Percentiles rank a stretch among this genome's conserved stretches.
Evolutionary conservation across 2,113 vertebrate genomes (phyloP).

Genomic region (Lophius piscatorius): DNA sequence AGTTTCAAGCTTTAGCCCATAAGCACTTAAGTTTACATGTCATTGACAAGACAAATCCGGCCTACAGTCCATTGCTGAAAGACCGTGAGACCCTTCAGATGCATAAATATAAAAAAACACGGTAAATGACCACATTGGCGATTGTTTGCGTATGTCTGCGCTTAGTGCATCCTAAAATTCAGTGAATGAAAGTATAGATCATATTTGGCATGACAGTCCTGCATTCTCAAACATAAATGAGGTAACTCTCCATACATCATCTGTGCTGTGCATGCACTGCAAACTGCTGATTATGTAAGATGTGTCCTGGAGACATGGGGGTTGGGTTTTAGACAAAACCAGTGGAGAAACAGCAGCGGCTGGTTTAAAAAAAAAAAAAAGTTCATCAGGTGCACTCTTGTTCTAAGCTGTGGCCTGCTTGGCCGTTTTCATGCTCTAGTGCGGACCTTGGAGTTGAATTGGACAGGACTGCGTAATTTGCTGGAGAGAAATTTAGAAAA

Average conservation of each 20-base stretch:
- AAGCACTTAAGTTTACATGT: conserved; percentile 67
- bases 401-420: conserved; percentile 8
- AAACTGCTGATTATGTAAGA: conserved; percentile 62
- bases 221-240: conserved; percentile 42
- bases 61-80: conserved; percentile 24
- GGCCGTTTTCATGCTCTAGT: conserved; percentile 38
- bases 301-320: conserved; percentile 35
- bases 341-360: conserved; percentile 54
- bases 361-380: conserved; percentile 19
- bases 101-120: not conserved
- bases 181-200: conserved; percentile 30
- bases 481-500: no score
- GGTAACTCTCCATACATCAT: conserved; percentile 46
- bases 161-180: conserved; percentile 14
- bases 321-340: conserved; percentile 50
- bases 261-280: not conserved
- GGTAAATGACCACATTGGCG: not conserved
- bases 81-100: conserved; percentile 4
- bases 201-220: conserved; percentile 30
- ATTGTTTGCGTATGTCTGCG: not conserved
- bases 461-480: conserved; percentile 14
- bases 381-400: conserved; percentile 7
- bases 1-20: conserved; percentile 54
- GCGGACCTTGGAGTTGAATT: conserved; percentile 30
- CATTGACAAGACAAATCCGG: conserved; percentile 58